These are phyloP conservation scores for Lophius piscatorius DNA, from an alignment of 2,113 vertebrate species.

Conservation along the genomic window DNA sequence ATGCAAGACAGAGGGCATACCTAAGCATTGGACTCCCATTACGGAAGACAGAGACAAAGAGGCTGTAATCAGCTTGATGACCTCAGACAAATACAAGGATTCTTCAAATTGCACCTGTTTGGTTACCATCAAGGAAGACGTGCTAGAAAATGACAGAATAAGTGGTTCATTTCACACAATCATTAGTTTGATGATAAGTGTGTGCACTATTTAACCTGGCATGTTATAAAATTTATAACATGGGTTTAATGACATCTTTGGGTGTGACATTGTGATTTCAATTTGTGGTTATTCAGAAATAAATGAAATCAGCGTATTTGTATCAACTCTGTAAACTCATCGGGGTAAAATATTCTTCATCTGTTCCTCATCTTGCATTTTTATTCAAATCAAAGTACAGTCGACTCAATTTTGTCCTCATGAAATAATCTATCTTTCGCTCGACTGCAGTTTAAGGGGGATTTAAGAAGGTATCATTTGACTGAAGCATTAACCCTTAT, in stretches of 20 bases:
- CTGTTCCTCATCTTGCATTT: slow-evolving; percentile 44
- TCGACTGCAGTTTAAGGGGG: slow-evolving; percentile 54
- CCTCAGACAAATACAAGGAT: slow-evolving; percentile 18
- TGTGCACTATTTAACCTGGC: slow-evolving; percentile 15
- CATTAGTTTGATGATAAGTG: slow-evolving; percentile 55
- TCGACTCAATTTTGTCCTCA: not conserved
- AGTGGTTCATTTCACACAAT: slow-evolving; percentile 7
- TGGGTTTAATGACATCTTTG: slow-evolving; percentile 1
- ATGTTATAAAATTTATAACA: slow-evolving; percentile 6
- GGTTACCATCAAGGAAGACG: slow-evolving; percentile 3
- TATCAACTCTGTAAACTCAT: slow-evolving; percentile 31
- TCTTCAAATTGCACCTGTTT: slow-evolving; percentile 27
- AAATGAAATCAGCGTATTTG: too few species aligned
- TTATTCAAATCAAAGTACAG: slow-evolving; percentile 59
- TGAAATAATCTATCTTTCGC: not conserved
- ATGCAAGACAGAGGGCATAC: too few species aligned
- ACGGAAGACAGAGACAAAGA: slow-evolving; percentile 28
- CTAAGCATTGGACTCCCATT: too few species aligned
- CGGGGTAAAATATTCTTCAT: slow-evolving; percentile 69
- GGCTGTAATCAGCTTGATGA: slow-evolving; percentile 45
- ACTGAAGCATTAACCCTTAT: slow-evolving; percentile 60
- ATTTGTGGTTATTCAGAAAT: too few species aligned
- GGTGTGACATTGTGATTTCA: too few species aligned
- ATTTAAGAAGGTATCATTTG: slow-evolving; percentile 61
- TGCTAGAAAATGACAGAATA: slow-evolving; percentile 12